phyloP scores from a whole-genome alignment of 2,113 vertebrate species.

The Thalassoma bifasciatum region DNA sequence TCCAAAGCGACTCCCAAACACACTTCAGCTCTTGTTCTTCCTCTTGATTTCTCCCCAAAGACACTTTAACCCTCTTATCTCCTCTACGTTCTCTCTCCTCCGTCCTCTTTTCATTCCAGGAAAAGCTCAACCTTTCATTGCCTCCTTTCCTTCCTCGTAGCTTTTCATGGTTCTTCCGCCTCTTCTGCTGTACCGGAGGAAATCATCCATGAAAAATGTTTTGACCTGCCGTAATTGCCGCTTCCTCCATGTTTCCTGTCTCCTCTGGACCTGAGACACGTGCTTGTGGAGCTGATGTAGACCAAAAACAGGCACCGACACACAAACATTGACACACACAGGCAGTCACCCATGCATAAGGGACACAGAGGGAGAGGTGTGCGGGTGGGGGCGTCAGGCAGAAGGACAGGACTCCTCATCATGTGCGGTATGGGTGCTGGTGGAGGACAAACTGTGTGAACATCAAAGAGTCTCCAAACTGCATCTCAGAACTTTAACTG shows the following conservation, averaged over 20 bases:
- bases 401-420: neutral
- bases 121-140: slow-evolving; percentile 13
- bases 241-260: slow-evolving; percentile 61
- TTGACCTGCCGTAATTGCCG: slow-evolving; percentile 76
- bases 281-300: slow-evolving; percentile 41
- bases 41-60: slow-evolving; percentile 28
- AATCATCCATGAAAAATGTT: slow-evolving; percentile 80
- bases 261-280: slow-evolving; percentile 45
- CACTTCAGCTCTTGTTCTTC: slow-evolving; percentile 8
- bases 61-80: slow-evolving; percentile 32
- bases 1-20: slow-evolving; percentile 8
- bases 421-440: neutral
- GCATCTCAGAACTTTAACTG: neutral
- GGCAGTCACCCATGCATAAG: neutral
- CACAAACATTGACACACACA: neutral
- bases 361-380: neutral
- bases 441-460: neutral
- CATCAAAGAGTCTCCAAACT: neutral
- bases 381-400: neutral
- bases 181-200: slow-evolving; percentile 61
- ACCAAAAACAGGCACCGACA: slow-evolving; percentile 36
- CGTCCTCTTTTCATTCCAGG: slow-evolving; percentile 17
- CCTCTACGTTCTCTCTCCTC: slow-evolving; percentile 17
- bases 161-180: slow-evolving; percentile 23
- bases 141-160: slow-evolving; percentile 7